Conservation (phyloP, 1,140 invertebrate genomes). For the Chymomyza costata region DNA sequence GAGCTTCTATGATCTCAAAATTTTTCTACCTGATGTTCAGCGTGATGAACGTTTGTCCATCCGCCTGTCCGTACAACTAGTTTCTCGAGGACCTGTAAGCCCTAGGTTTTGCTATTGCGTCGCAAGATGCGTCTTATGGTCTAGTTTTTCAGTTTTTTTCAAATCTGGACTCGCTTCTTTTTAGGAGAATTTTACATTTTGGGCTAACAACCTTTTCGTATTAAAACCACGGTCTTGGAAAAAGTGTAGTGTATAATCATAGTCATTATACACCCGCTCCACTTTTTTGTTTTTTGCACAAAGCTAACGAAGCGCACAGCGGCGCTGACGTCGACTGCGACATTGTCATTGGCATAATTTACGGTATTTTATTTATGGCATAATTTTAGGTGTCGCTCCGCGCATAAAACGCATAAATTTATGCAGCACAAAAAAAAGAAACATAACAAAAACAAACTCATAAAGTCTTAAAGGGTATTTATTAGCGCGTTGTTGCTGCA, state of each 20-base stretch:
- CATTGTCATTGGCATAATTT: conserved; percentile 35
- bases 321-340: conserved; percentile 4
- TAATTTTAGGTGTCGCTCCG: conserved; percentile 48
- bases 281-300: conserved; percentile 20
- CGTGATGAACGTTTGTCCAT: no score
- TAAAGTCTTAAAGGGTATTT: neutral
- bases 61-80: no score
- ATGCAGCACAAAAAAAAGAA: conserved; percentile 28
- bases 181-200: no score
- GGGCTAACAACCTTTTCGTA: neutral
- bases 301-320: conserved; percentile 52
- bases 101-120: no score
- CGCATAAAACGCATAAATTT: conserved; percentile 33
- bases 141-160: no score
- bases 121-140: no score
- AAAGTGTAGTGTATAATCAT: neutral
- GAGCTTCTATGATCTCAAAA: no score
- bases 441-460: conserved; percentile 10
- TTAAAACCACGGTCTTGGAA: neutral
- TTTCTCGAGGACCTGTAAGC: no score
- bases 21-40: no score
- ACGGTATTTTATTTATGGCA: conserved; percentile 60
- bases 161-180: no score
- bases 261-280: neutral
- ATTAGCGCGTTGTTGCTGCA: neutral